These are phyloP conservation scores for Scopus umbretta DNA, from an alignment of 2,113 vertebrate species.

Conservation along the genomic window DNA sequence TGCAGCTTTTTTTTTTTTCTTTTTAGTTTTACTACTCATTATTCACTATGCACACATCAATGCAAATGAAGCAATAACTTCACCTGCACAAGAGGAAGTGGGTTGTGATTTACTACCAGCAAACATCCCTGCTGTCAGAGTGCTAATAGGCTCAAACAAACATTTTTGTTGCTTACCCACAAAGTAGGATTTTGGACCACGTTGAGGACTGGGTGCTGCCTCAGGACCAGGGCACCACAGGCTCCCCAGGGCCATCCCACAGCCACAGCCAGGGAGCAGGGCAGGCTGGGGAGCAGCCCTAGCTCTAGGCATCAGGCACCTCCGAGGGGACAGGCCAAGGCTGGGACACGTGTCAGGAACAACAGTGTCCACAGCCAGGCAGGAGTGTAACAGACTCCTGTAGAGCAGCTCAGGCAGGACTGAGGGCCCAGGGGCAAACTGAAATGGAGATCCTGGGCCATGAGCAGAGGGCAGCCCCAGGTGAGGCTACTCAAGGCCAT, in stretches of 20 bases:
- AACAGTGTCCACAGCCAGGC: rapidly evolving
- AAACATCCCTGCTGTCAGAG: neutral
- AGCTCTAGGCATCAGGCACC: neutral
- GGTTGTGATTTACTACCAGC: neutral
- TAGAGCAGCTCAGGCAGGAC: neutral
- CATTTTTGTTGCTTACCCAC: neutral
- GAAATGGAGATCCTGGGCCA: neutral
- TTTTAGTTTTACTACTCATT: neutral
- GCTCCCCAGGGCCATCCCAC: too few species aligned
- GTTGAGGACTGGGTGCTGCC: neutral
- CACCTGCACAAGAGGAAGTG: neutral
- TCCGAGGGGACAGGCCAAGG: neutral
- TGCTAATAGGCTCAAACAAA: neutral
- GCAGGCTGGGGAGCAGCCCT: neutral
- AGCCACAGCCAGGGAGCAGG: neutral
- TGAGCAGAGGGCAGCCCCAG: neutral
- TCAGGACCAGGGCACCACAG: too few species aligned
- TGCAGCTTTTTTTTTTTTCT: neutral
- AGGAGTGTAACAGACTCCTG: rapidly evolving
- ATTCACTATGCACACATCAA: neutral
- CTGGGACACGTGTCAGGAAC: neutral
- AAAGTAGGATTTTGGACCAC: neutral
- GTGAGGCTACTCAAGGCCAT: neutral
- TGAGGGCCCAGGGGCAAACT: neutral
- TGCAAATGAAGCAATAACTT: neutral